A percentile compares a stretch with the other conserved stretches of the same genome.
Conservation (phyloP, 2,113 vertebrate species). For the Himantopus leucocephalus region DNA sequence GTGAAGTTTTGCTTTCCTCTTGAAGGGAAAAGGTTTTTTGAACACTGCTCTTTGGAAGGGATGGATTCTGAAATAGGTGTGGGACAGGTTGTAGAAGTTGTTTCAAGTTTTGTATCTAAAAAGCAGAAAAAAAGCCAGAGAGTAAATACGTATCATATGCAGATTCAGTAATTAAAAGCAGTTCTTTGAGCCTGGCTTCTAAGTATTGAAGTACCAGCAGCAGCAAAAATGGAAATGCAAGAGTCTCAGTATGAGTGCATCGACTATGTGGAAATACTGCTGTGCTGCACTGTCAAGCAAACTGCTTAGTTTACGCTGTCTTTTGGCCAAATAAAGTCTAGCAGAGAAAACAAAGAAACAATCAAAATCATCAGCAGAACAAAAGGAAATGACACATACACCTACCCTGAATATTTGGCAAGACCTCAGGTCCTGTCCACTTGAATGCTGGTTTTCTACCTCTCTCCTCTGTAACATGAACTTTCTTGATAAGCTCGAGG, state of each 20-base stretch:
- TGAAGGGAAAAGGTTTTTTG: constrained; percentile 92
- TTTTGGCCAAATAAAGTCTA: not conserved
- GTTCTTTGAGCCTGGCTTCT: not conserved
- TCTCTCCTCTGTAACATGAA: constrained; percentile 89
- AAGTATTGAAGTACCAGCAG: not conserved
- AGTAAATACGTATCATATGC: not conserved
- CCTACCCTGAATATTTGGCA: constrained; percentile 77
- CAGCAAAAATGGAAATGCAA: not conserved
- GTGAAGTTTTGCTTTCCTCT: constrained; percentile 85
- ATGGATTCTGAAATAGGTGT: constrained; percentile 55
- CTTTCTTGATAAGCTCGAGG: constrained; percentile 93
- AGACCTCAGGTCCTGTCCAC: constrained; percentile 89
- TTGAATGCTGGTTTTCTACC: constrained; percentile 96
- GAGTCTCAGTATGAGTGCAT: not conserved
- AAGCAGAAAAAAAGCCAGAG: not conserved
- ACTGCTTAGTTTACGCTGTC: not conserved
- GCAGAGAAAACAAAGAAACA: not conserved
- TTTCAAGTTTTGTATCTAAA: constrained; percentile 56
- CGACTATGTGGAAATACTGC: not conserved
- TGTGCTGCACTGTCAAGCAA: not conserved
- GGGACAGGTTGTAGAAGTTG: not conserved
- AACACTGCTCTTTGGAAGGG: constrained; percentile 83
- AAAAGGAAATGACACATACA: not conserved
- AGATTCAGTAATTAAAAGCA: not conserved
- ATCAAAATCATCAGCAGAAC: not conserved